These are phyloP conservation scores for Thymelicus sylvestris DNA, from an alignment of 2,888 invertebrate genomes.

Conservation along the genomic window DNA sequence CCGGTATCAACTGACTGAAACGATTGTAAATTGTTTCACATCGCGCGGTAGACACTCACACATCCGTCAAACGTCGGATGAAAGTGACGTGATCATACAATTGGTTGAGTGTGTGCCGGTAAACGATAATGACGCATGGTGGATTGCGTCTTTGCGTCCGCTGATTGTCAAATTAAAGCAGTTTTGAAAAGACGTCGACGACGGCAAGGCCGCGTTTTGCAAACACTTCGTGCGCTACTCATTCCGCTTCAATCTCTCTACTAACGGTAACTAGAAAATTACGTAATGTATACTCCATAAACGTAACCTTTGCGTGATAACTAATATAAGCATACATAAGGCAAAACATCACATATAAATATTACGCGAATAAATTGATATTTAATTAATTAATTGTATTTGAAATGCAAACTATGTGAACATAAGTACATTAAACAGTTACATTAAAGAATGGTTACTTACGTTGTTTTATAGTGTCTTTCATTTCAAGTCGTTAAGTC, in stretches of 20 bases:
- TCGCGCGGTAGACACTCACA: slow-evolving; percentile 52
- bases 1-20: slow-evolving; percentile 66
- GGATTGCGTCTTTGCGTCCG: slow-evolving; percentile 52
- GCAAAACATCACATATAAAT: too few species aligned
- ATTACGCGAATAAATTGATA: too few species aligned
- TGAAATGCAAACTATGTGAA: too few species aligned
- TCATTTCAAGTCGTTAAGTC: too few species aligned
- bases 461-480: too few species aligned
- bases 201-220: slow-evolving; percentile 44
- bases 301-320: background rate
- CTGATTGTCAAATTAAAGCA: slow-evolving; percentile 45
- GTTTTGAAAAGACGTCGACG: slow-evolving; percentile 43
- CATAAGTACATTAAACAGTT: too few species aligned
- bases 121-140: slow-evolving; percentile 56
- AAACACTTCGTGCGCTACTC: slow-evolving; percentile 29
- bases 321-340: too few species aligned
- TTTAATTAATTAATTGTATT: too few species aligned
- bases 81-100: slow-evolving; percentile 57
- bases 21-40: slow-evolving; percentile 52
- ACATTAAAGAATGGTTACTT: too few species aligned
- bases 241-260: background rate
- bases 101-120: slow-evolving; percentile 51
- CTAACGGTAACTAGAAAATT: slow-evolving; percentile 13
- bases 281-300: slow-evolving; percentile 8
- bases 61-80: slow-evolving; percentile 51